Percentiles rank a stretch among this genome's conserved stretches.
Conservation (phyloP, 2,113 vertebrate species). For the Gavialis gangeticus region DNA sequence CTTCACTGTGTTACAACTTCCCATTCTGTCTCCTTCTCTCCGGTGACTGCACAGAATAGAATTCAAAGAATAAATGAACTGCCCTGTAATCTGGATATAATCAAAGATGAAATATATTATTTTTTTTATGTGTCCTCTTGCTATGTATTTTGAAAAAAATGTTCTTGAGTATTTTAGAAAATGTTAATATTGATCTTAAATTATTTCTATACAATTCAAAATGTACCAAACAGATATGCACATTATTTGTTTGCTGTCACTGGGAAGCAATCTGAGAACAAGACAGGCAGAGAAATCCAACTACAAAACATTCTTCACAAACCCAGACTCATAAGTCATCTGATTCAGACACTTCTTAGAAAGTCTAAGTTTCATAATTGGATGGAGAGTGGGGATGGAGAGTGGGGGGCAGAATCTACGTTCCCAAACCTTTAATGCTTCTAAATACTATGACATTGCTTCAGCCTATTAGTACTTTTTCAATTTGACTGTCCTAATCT, state of each 20-base stretch:
- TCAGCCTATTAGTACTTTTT: not conserved
- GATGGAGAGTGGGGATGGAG: too few relatives aligned
- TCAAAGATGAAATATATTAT: not conserved
- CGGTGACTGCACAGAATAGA: not conserved
- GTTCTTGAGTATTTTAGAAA: not conserved
- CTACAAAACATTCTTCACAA: not conserved
- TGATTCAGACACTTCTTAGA: not conserved
- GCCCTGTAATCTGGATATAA: not conserved
- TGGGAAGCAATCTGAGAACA: not conserved
- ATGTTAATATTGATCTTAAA: not conserved
- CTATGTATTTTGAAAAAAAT: not conserved
- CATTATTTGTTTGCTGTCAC: not conserved
- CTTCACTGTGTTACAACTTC: not conserved
- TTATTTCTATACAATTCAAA: not conserved
- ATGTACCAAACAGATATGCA: not conserved
- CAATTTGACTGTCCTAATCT: not conserved
- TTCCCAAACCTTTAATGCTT: not conserved
- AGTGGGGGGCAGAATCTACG: too few relatives aligned
- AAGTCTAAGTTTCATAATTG: not conserved
- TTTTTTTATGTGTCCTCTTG: not conserved
- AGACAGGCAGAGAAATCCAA: not conserved
- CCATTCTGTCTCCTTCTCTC: not conserved
- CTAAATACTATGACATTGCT: not conserved
- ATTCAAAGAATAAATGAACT: not conserved
- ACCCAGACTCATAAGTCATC: not conserved